A percentile compares a stretch with the other conserved stretches of the same genome.
Evolutionary conservation across 2,797 vertebrate species (phyloP).

Genomic region (Epinephelus malabaricus): DNA sequence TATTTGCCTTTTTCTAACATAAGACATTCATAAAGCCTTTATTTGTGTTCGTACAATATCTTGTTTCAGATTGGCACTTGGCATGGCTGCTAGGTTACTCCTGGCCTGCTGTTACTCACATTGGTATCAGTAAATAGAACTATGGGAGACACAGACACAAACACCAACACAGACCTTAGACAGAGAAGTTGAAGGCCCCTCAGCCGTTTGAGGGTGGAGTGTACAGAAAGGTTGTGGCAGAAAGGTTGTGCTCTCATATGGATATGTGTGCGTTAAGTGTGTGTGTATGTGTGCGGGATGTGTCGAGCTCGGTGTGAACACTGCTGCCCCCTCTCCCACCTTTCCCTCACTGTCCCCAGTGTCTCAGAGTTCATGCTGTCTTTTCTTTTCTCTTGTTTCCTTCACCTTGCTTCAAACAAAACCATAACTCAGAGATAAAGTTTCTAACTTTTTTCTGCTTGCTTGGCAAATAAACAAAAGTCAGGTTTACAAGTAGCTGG

Average conservation of each 20-base stretch:
- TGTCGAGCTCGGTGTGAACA: constrained; percentile 73
- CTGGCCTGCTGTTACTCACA: constrained; percentile 51
- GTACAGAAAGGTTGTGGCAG: constrained; percentile 55
- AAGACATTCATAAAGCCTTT: background rate
- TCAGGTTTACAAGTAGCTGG: background rate
- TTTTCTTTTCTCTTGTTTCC: constrained; percentile 83
- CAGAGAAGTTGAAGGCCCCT: constrained; percentile 57
- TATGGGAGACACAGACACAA: constrained; percentile 58
- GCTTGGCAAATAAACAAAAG: background rate
- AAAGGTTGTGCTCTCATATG: constrained; percentile 50
- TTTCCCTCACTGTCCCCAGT: constrained; percentile 77
- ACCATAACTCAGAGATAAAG: constrained; percentile 11
- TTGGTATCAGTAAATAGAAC: constrained; percentile 41
- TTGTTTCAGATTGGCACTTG: constrained; percentile 63
- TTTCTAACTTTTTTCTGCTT: background rate
- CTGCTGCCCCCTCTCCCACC: constrained; percentile 80
- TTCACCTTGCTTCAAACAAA: constrained; percentile 94
- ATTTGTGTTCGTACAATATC: background rate
- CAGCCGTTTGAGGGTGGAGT: constrained; percentile 74
- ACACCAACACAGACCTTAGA: constrained; percentile 67
- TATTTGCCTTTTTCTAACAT: constrained; percentile 8
- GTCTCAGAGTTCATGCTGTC: constrained; percentile 79
- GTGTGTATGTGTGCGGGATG: constrained; percentile 46
- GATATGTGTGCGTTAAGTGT: constrained; percentile 38
- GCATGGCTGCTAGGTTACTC: constrained; percentile 67